These are phyloP conservation scores for Amphiprion clarkii DNA, from an alignment of 2,797 vertebrate species.

Conservation along the genomic window DNA sequence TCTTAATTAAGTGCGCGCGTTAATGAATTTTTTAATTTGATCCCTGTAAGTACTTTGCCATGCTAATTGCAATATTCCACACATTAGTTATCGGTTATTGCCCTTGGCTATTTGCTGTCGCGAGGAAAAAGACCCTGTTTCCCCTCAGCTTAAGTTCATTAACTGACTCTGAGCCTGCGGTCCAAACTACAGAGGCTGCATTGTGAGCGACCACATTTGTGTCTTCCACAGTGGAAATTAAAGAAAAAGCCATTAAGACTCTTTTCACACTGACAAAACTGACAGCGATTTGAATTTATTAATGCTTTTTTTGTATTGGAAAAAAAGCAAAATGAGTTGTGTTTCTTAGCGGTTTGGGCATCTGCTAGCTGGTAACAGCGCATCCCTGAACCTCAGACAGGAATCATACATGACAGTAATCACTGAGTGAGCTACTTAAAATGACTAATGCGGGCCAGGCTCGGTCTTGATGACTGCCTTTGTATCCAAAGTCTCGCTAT, in stretches of 20 bases:
- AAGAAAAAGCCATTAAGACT: background rate
- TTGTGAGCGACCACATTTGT: background rate
- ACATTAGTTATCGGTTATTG: constrained; percentile 99
- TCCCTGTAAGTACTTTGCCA: constrained; percentile 99
- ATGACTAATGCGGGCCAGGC: constrained; percentile 64
- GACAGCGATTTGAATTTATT: background rate
- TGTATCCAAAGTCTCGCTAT: constrained; percentile 68
- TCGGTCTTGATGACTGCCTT: constrained; percentile 68
- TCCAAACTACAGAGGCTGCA: constrained; percentile 43
- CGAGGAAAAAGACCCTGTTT: constrained; percentile 84
- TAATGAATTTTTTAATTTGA: constrained; percentile 99
- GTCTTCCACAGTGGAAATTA: too few species aligned
- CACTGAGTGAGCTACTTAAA: constrained; percentile 72
- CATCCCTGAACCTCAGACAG: constrained; percentile 27
- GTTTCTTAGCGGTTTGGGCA: constrained; percentile 19
- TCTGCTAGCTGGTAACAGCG: constrained; percentile 9
- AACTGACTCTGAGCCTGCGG: constrained; percentile 61
- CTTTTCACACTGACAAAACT: background rate
- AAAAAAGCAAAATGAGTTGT: background rate
- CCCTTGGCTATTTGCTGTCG: constrained; percentile 99
- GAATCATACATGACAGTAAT: constrained; percentile 37
- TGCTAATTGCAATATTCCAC: constrained; percentile 99
- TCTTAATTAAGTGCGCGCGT: constrained; percentile 99
- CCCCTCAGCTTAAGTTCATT: constrained; percentile 91
- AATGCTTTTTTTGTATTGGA: background rate